Percentiles rank a stretch among this genome's conserved stretches.
phyloP scores from a whole-genome alignment of 1,140 invertebrate species.

The Steinernema feltiae region DNA sequence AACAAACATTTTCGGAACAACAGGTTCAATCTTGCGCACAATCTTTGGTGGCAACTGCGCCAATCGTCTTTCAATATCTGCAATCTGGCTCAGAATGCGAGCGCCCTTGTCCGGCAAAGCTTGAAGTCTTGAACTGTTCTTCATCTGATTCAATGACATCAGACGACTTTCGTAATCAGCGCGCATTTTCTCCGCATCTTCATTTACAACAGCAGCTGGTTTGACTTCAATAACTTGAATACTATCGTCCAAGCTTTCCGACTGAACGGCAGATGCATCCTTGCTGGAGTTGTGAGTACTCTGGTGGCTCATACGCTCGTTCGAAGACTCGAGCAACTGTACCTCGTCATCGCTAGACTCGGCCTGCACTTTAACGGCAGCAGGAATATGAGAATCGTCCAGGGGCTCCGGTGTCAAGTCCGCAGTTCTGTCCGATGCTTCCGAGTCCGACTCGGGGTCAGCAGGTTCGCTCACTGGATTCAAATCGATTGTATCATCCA shows the following conservation, averaged over 20 bases:
- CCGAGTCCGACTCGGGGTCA: not conserved
- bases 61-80: not conserved
- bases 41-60: not conserved
- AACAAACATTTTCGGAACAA: not conserved
- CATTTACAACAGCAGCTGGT: not conserved
- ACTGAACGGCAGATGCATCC: no score
- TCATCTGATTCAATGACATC: not conserved
- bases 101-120: not conserved
- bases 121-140: not conserved
- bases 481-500: no score
- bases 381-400: not conserved
- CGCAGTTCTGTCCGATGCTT: not conserved
- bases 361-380: not conserved
- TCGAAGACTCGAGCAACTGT: no score
- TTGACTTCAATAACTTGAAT: not conserved
- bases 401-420: not conserved
- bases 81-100: not conserved
- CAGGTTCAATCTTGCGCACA: not conserved
- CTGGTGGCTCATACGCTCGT: no score
- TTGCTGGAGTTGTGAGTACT: no score
- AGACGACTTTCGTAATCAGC: not conserved
- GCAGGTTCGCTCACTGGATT: not conserved
- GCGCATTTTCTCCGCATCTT: not conserved
- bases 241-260: not conserved
- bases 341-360: not conserved